Evolutionary conservation across 2,113 vertebrate genomes (phyloP).

Genomic region (Meriones unguiculatus): DNA sequence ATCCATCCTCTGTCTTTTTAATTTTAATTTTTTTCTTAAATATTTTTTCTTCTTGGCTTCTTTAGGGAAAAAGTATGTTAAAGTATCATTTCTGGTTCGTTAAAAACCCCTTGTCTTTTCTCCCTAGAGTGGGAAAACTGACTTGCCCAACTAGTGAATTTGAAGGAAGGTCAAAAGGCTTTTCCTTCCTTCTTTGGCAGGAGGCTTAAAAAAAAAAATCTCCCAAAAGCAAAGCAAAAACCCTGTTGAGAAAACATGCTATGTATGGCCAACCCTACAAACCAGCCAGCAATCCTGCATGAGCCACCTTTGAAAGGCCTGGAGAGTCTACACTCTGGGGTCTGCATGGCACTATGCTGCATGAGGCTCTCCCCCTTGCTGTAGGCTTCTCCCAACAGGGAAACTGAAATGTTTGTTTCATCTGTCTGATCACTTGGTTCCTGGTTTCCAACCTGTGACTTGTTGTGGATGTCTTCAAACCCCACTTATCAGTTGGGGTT

Average conservation of each 20-base stretch:
- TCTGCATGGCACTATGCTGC: neutral
- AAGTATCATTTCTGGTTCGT: constrained; percentile 34
- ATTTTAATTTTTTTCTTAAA: constrained; percentile 55
- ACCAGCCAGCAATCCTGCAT: neutral
- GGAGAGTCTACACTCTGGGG: neutral
- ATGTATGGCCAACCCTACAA: neutral
- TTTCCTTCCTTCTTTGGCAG: neutral
- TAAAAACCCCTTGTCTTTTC: neutral
- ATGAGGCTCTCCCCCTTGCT: neutral
- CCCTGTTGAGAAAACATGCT: neutral
- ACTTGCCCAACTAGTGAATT: constrained; percentile 14
- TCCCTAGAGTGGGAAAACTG: neutral
- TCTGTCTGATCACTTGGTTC: neutral
- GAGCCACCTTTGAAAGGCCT: neutral
- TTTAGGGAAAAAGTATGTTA: constrained; percentile 40
- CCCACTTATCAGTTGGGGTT: neutral
- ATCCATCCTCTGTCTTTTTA: constrained; percentile 5
- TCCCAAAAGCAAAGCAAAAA: too few species aligned
- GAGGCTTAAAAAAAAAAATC: neutral
- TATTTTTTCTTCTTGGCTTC: constrained; percentile 22
- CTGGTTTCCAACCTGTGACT: constrained; percentile 18
- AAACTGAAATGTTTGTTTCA: neutral
- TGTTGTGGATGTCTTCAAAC: constrained; percentile 10
- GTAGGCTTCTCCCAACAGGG: neutral
- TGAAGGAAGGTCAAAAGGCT: neutral